Evolutionary conservation across 2,797 vertebrate species (phyloP).

Genomic region (Pseudochromis fuscus): DNA sequence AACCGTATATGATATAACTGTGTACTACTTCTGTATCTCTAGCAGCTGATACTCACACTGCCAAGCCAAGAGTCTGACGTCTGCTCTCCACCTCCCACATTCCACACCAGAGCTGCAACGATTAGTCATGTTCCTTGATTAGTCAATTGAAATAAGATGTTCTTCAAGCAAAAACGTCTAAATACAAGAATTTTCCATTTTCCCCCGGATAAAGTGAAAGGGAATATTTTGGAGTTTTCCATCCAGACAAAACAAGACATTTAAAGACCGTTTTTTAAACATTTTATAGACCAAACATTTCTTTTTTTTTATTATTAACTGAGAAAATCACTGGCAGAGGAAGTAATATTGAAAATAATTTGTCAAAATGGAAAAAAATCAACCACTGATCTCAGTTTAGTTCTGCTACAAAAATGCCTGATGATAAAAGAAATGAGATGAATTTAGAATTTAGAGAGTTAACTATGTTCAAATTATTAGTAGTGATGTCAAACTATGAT

Average conservation of each 20-base stretch:
- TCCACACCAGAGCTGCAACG: slow-evolving; percentile 62
- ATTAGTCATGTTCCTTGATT: slow-evolving; percentile 11
- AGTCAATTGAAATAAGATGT: background rate
- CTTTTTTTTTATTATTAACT: background rate
- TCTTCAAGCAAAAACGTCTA: background rate
- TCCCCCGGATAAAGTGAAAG: too few relatives aligned
- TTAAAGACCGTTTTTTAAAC: slow-evolving; percentile 5
- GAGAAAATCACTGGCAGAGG: background rate
- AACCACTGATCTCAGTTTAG: slow-evolving; percentile 25
- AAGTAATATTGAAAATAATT: background rate
- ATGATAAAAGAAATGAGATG: background rate
- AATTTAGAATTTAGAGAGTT: slow-evolving; percentile 15
- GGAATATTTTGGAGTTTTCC: too few relatives aligned
- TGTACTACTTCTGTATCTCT: slow-evolving; percentile 55
- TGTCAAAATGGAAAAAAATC: too few relatives aligned
- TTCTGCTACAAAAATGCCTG: slow-evolving; percentile 36
- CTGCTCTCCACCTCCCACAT: slow-evolving; percentile 74
- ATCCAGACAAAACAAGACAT: too few relatives aligned
- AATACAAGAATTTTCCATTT: background rate
- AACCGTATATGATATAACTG: slow-evolving; percentile 49
- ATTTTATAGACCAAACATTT: slow-evolving; percentile 1
- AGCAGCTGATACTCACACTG: slow-evolving; percentile 77
- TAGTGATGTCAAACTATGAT: slow-evolving; percentile 12
- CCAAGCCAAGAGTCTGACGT: slow-evolving; percentile 74
- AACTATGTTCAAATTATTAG: slow-evolving; percentile 4